Evolutionary conservation across 2,888 invertebrate genomes (phyloP).

Genomic region (Drosophila anceps): DNA sequence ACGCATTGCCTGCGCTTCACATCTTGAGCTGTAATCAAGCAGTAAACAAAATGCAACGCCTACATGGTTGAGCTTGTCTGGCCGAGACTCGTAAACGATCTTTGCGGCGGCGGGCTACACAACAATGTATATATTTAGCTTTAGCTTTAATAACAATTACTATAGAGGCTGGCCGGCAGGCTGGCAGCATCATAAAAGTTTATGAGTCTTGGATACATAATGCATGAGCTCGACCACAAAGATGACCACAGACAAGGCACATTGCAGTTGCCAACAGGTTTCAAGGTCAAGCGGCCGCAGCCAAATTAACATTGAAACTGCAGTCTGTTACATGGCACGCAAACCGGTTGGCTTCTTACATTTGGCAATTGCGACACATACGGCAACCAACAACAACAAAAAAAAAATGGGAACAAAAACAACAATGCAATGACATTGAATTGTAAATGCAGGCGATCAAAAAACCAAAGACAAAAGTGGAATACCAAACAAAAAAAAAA

Average conservation of each 20-base stretch:
- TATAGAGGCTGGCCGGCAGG: constrained; percentile 27
- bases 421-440: constrained; percentile 68
- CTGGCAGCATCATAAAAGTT: constrained; percentile 57
- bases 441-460: constrained; percentile 67
- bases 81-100: constrained; percentile 32
- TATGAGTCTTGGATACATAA: constrained; percentile 55
- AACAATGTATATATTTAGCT: constrained; percentile 20
- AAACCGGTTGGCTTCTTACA: constrained; percentile 61
- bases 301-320: constrained; percentile 54
- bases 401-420: constrained; percentile 30
- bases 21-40: constrained; percentile 12
- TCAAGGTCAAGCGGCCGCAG: constrained; percentile 59
- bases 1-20: neutral
- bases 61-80: constrained; percentile 23
- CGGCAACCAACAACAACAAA: constrained; percentile 3
- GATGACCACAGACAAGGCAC: constrained; percentile 33
- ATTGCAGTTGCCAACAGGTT: constrained; percentile 38
- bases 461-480: constrained; percentile 17
- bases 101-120: constrained; percentile 6
- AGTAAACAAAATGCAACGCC: constrained; percentile 26
- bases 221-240: constrained; percentile 47
- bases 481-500: constrained; percentile 8
- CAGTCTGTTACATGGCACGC: constrained; percentile 34
- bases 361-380: constrained; percentile 52
- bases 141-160: constrained; percentile 57